Conservation (phyloP, 2,113 vertebrate species). For the Crotophaga sulcirostris region DNA sequence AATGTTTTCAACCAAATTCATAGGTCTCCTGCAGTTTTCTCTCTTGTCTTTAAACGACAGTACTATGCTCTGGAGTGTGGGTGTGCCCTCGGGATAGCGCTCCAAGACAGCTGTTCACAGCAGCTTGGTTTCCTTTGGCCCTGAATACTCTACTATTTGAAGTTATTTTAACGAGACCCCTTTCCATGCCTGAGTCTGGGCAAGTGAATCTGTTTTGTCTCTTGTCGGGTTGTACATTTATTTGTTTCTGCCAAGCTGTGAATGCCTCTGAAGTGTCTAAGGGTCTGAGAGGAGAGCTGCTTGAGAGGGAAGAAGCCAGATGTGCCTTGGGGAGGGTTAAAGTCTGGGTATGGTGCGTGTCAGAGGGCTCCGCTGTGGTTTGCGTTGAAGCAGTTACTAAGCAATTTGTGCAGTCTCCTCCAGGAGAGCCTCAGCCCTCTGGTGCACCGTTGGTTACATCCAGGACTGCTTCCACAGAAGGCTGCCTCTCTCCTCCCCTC, state of each 20-base stretch:
- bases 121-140: conserved; percentile 36
- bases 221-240: neutral
- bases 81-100: neutral
- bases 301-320: neutral
- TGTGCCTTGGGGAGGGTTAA: neutral
- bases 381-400: neutral
- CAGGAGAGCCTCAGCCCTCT: neutral
- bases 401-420: neutral
- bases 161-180: conserved; percentile 7
- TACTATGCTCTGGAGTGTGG: neutral
- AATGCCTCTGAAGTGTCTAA: neutral
- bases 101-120: neutral
- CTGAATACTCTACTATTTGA: neutral
- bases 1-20: neutral
- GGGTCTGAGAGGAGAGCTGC: neutral
- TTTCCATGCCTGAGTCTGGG: neutral
- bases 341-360: neutral
- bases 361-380: neutral
- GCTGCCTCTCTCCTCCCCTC: neutral
- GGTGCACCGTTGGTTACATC: neutral
- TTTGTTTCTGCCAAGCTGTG: neutral
- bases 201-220: neutral
- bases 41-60: neutral
- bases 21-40: neutral
- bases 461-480: neutral